A percentile compares a stretch with the other conserved stretches of the same genome.
Evolutionary conservation across 2,888 invertebrate genomes (phyloP).

Genomic region (Gymnocheta viridis): DNA sequence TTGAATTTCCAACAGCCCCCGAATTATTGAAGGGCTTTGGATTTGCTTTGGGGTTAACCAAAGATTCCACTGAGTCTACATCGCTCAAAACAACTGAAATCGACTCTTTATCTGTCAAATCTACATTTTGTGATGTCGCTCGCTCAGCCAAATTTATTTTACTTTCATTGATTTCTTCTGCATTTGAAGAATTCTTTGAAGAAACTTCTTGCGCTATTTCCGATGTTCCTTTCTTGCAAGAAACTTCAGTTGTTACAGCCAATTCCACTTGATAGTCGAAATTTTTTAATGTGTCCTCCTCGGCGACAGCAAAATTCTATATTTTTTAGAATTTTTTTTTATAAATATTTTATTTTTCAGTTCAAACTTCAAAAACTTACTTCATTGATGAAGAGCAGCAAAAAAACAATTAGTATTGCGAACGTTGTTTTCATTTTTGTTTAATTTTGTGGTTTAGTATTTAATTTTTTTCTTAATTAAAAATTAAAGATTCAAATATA

Average conservation of each 20-base stretch:
- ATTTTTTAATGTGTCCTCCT: not conserved
- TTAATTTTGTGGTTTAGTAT: not conserved
- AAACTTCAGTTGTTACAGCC: no score
- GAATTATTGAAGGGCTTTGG: no score
- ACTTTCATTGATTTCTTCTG: not conserved
- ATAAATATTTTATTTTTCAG: not conserved
- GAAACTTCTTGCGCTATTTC: no score
- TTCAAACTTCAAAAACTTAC: constrained; percentile 36
- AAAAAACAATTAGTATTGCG: not conserved
- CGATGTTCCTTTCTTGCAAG: no score
- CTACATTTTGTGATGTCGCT: not conserved
- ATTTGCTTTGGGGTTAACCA: no score
- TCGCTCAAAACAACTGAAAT: not conserved
- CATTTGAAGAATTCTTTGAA: not conserved
- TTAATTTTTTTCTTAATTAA: not conserved
- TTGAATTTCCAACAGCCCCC: no score
- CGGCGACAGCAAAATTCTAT: not conserved
- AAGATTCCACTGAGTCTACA: not conserved
- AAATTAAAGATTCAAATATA: not conserved
- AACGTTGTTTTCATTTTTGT: constrained; percentile 7
- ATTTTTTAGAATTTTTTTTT: not conserved
- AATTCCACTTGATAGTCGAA: no score
- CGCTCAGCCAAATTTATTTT: not conserved
- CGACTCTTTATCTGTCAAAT: not conserved
- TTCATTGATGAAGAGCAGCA: not conserved